Evolutionary conservation across 1,140 invertebrate genomes (phyloP).

Genomic region (Cryptotermes secundus): DNA sequence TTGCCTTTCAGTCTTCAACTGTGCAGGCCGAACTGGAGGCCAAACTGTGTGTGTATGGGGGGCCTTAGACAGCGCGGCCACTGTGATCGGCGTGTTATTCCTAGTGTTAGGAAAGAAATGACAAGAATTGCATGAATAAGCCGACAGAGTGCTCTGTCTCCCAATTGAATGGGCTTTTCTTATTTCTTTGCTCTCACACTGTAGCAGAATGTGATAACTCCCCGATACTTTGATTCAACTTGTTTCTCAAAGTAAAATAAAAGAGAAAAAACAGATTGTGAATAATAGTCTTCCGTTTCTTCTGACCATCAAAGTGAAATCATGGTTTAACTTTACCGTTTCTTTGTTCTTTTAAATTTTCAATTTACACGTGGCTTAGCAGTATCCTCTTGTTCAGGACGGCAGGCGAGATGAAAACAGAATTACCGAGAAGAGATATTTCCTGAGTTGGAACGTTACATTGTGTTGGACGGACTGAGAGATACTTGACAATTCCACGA

Average conservation of each 20-base stretch:
- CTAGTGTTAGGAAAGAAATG: too few relatives aligned
- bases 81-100: too few relatives aligned
- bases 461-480: not conserved
- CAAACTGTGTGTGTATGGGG: too few relatives aligned
- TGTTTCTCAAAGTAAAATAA: not conserved
- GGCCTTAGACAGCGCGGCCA: too few relatives aligned
- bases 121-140: too few relatives aligned
- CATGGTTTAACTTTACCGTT: not conserved
- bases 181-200: not conserved
- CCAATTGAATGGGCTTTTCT: not conserved
- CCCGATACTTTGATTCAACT: not conserved
- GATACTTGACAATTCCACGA: too few relatives aligned
- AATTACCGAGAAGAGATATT: not conserved
- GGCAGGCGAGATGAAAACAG: not conserved
- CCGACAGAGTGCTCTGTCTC: not conserved
- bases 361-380: not conserved
- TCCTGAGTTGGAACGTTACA: not conserved
- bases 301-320: not conserved
- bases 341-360: not conserved
- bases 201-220: not conserved
- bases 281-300: not conserved
- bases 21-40: too few relatives aligned
- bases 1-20: too few relatives aligned
- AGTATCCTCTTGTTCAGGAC: not conserved
- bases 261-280: not conserved